These are phyloP conservation scores for Eolophus roseicapilla DNA, from an alignment of 2,113 vertebrate genomes.

Conservation along the genomic window DNA sequence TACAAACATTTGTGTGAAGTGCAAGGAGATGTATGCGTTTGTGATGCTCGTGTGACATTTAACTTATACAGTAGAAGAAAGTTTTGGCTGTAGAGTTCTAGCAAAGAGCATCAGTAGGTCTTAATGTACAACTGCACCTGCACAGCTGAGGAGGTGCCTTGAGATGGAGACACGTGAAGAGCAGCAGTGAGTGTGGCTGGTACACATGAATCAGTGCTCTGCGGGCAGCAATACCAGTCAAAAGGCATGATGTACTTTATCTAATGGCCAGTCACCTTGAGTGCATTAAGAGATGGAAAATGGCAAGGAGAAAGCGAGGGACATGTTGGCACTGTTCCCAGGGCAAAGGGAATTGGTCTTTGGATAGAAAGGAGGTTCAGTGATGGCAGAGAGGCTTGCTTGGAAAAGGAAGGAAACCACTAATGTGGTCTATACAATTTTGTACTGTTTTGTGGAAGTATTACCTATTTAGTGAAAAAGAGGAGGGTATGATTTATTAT, in stretches of 20 bases:
- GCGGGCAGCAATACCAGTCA: not conserved
- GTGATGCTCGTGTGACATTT: not conserved
- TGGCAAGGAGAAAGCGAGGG: not conserved
- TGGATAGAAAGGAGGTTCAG: not conserved
- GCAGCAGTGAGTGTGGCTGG: not conserved
- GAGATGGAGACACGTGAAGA: not conserved
- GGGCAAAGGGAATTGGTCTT: not conserved
- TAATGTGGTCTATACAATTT: not conserved
- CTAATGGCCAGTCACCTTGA: not conserved
- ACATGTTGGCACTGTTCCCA: not conserved
- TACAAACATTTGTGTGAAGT: not conserved
- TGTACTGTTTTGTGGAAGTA: not conserved
- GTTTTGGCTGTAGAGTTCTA: not conserved
- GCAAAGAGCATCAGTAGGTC: not conserved
- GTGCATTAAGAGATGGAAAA: not conserved
- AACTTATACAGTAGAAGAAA: not conserved
- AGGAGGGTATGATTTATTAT: not conserved
- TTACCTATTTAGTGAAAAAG: not conserved
- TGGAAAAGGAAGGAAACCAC: not conserved
- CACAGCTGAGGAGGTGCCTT: not conserved
- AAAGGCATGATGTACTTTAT: not conserved
- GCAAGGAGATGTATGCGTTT: fast-evolving
- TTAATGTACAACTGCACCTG: not conserved
- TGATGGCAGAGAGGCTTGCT: not conserved
- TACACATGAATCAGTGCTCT: not conserved